These are phyloP conservation scores for Musca domestica DNA, from an alignment of 1,140 invertebrate species.

Conservation along the genomic window DNA sequence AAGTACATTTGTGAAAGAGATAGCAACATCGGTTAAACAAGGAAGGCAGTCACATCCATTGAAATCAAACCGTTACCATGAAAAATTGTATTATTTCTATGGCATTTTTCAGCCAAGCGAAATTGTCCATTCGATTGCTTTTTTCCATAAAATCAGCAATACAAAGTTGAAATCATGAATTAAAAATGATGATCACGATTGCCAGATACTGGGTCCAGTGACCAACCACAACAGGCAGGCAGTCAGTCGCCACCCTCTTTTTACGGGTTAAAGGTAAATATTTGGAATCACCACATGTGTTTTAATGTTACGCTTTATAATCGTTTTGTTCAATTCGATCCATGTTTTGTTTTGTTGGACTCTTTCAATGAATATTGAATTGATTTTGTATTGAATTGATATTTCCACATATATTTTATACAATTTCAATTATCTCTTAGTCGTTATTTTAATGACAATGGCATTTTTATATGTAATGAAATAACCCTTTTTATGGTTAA, in stretches of 20 bases:
- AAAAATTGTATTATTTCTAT: not conserved
- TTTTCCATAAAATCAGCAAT: not conserved
- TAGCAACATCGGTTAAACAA: not conserved
- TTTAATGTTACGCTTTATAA: not conserved
- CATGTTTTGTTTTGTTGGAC: not conserved
- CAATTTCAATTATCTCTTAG: too few relatives aligned
- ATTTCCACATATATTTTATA: too few relatives aligned
- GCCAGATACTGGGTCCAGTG: too few relatives aligned
- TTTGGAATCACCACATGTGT: slow-evolving; percentile 2
- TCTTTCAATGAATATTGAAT: slow-evolving; percentile 8
- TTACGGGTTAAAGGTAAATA: not conserved
- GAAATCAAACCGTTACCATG: slow-evolving; percentile 6
- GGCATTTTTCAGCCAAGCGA: too few relatives aligned
- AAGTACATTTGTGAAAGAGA: not conserved
- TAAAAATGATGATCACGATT: not conserved
- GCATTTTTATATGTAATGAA: too few relatives aligned
- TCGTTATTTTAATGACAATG: too few relatives aligned
- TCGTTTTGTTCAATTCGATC: not conserved
- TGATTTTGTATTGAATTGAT: slow-evolving; percentile 1
- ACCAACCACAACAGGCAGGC: too few relatives aligned
- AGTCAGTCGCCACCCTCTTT: too few relatives aligned
- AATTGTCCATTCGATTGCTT: not conserved
- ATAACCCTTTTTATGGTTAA: too few relatives aligned
- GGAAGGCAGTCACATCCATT: not conserved
- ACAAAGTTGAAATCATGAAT: not conserved